Evolutionary conservation across 2,797 vertebrate genomes (phyloP), one percentile per base, ranked within the genome.

Genomic region (Limosa lapponica): DNA sequence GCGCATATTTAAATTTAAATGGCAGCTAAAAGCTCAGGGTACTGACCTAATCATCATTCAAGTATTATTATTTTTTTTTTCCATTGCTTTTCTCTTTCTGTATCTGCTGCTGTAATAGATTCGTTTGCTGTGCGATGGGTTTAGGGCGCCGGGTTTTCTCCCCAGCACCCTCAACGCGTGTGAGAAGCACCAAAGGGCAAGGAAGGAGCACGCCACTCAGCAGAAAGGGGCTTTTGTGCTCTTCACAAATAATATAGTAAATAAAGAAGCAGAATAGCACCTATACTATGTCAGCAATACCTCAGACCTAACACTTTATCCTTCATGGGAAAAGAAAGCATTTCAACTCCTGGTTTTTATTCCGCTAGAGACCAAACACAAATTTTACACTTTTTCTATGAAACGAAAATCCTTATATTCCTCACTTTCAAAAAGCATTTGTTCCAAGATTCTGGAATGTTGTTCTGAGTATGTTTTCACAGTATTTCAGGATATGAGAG

Each of bases 1-100:
- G 37, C 13, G n/a, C 37, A 30, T 69, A 57, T 87, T 93, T 75
- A 84, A 94, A 93, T 87, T 83, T 83, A 89, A 89, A 83, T 49
- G 41, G 57, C 69, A 83, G 34, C 61, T 90, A 78, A 94, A 95
- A 95, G 69, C 69, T 36, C 37, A 16, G 57, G 41, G 32, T 52
- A 67, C 30, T 69, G 69, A 91, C 43, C 62, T 67, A 54, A 41
- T 44, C 28, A 44, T 65, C 25, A 46, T 72, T 58, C 27, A 54
- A 75, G 16, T 65, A 14, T 32, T 80, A 18, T 46, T 46, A 23
- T 24, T 24, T 84, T 82, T 87, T 51, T 84, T 82, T 79, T 36
- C 61, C 37, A 36, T 27, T 77, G 43, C 34, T 87, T 94, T 89
- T 66, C 32, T 55, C 37, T 89, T 77, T 77, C 81, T 73, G 15